Base-by-base conservation (phyloP, 1,140 invertebrate genomes). In the Saccostrea cuccullata region DNA sequence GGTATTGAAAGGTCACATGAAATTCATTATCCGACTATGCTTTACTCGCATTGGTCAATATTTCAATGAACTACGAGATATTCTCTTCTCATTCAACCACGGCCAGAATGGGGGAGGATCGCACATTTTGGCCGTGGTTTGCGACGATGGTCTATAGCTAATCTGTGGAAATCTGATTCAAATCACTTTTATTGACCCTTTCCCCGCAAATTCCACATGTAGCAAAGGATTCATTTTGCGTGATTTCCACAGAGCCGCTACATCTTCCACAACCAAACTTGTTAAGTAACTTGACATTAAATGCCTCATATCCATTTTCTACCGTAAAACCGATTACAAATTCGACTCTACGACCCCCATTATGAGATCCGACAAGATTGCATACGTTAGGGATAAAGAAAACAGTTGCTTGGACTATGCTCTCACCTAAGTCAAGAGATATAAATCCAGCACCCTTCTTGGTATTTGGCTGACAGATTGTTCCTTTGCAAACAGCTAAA, bases 281-380 rank as follows among this genome's bases (percentile, higher is more conserved):
- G 30, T 86, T 86, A 0, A 90, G 55, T 36, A 84, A 55, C 47
- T 88, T 87, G 4, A 92, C 90, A 84, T 91, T 90, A 84, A 87
- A 91, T 20, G 91, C 91, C 82, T 92, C 91, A 83, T 91, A 92
- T 20, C 91, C 90, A 56, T 91, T 55, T 23, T 90, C 70, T 30
- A 90, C n/a, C 13, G 84, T 90, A 60, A 92, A 92, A n/a, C 86
- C 88, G n/a, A 92, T 55, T 58, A 89, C 85, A 85, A 92, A 92
- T 70, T 92, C 90, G 0, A 92, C 91, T 40, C 90, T 86, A 13
- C n/a, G 40, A 9, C 70, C 89, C n/a, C 86, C 87, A 87, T 87
- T 89, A 67, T 64, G 58, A 15, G 55, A 58, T 0, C 89, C 89
- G 6, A 77, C 82, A 47, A 91, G 82, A 4, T 90, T 86, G 6